phyloP scores from a whole-genome alignment of 1,140 invertebrate species.

The Stegodyphus dumicola region DNA sequence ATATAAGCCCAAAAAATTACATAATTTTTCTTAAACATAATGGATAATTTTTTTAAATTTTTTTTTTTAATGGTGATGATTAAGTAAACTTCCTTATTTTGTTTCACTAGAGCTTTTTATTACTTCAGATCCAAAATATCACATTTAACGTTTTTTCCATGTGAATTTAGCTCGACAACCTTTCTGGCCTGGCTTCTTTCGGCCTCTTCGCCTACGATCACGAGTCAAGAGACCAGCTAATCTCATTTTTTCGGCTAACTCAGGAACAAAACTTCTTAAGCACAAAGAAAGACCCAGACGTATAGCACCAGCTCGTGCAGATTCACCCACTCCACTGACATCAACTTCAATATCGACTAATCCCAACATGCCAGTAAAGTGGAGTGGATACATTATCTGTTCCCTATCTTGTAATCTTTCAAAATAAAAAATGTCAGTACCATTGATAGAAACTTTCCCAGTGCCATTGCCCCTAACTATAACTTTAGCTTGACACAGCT shows the following conservation, averaged over 20 bases:
- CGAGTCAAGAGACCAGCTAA: conserved; percentile 90
- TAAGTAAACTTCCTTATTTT: too few relatives aligned
- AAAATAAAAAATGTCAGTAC: conserved; percentile 78
- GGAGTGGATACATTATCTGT: conserved; percentile 86
- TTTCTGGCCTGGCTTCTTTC: conserved; percentile 94
- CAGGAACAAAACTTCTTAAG: conserved; percentile 82
- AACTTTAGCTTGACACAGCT: conserved; percentile 77
- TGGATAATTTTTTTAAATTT: too few relatives aligned
- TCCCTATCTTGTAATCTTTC: conserved; percentile 73
- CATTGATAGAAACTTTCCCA: conserved; percentile 86
- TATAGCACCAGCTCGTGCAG: conserved; percentile 85
- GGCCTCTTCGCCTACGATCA: conserved; percentile 83
- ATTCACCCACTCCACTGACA: conserved; percentile 75
- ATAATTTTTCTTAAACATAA: too few relatives aligned
- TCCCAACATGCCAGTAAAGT: conserved; percentile 80
- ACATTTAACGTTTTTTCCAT: conserved; percentile 73
- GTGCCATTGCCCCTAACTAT: conserved; percentile 80
- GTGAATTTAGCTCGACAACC: conserved; percentile 92
- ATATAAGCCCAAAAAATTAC: too few relatives aligned
- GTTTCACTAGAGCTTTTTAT: background rate
- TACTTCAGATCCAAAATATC: background rate
- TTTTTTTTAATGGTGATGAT: too few relatives aligned
- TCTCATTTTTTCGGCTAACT: conserved; percentile 86
- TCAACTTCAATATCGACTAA: conserved; percentile 84
- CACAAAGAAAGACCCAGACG: conserved; percentile 84